Percentiles rank a stretch among this genome's conserved stretches.
Evolutionary conservation across 92 coral and sea anemone species (phyloP).

Genomic region (Metridium senile): DNA sequence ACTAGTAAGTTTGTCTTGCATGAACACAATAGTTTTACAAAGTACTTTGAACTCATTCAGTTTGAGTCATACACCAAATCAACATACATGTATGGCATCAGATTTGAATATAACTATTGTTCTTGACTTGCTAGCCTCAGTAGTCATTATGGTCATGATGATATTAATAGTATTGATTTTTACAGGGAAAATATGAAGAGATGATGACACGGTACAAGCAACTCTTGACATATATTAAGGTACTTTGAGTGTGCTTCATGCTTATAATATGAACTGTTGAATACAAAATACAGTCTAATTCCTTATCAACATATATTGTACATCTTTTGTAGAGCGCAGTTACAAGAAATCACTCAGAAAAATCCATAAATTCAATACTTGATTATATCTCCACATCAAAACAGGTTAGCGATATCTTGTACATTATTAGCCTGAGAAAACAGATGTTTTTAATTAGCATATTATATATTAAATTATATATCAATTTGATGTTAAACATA

Average conservation of each 20-base stretch:
- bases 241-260: conserved; percentile 13
- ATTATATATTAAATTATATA: too few relatives aligned
- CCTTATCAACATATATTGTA: too few relatives aligned
- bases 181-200: conserved; percentile 76
- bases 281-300: too few relatives aligned
- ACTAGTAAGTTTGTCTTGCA: conserved; percentile 44
- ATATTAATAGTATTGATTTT: neutral
- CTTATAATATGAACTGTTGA: too few relatives aligned
- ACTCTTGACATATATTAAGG: conserved; percentile 91
- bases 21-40: neutral
- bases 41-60: neutral
- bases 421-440: too few relatives aligned
- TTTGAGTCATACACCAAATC: too few relatives aligned
- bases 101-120: too few relatives aligned
- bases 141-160: too few relatives aligned
- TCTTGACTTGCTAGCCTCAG: too few relatives aligned
- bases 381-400: conserved; percentile 99
- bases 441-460: too few relatives aligned
- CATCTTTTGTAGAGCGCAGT: conserved; percentile 87
- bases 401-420: conserved; percentile 46
- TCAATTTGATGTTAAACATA: too few relatives aligned
- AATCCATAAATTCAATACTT: conserved; percentile 95
- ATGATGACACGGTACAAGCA: conserved; percentile 97
- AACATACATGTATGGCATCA: too few relatives aligned
- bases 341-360: conserved; percentile 98